These are phyloP conservation scores for Meda fulgida DNA, from an alignment of 2,797 vertebrate species.

Conservation along the genomic window DNA sequence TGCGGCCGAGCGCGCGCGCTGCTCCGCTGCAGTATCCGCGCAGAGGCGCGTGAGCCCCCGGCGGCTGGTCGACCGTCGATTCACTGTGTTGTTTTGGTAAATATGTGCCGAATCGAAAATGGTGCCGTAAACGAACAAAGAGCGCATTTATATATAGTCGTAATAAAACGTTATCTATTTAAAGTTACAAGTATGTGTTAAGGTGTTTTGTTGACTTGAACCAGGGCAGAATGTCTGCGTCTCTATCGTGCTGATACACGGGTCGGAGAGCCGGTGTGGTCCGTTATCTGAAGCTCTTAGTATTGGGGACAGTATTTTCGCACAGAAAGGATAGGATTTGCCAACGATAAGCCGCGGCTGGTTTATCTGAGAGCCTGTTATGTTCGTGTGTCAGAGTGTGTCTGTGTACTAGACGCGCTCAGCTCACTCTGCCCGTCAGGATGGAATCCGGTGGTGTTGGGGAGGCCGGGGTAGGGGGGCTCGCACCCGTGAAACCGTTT, in stretches of 20 bases:
- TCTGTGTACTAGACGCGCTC: background rate
- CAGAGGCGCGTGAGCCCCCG: conserved; percentile 38
- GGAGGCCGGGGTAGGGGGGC: conserved; percentile 68
- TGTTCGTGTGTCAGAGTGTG: conserved; percentile 6
- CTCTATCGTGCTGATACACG: background rate
- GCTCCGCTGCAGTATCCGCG: conserved; percentile 38
- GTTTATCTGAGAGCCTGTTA: conserved; percentile 8
- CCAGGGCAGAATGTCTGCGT: conserved; percentile 4
- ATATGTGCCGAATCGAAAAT: background rate
- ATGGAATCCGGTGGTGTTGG: conserved; percentile 75
- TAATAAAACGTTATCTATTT: background rate
- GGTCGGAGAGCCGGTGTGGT: conserved; percentile 10
- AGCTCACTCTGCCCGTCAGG: conserved; percentile 22
- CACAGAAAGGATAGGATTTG: background rate
- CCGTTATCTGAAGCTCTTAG: background rate
- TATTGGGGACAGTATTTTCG: background rate
- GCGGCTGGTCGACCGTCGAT: conserved; percentile 10
- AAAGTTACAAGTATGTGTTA: background rate
- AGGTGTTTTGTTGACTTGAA: conserved; percentile 8
- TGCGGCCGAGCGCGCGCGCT: conserved; percentile 27
- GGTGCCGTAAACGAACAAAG: background rate
- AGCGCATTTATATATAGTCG: too few relatives aligned
- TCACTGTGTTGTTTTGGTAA: conserved; percentile 20
- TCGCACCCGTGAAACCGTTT: conserved; percentile 65
- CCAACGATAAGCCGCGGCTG: background rate